phyloP scores from a whole-genome alignment of 2,797 vertebrate genomes.

The Diceros bicornis region DNA sequence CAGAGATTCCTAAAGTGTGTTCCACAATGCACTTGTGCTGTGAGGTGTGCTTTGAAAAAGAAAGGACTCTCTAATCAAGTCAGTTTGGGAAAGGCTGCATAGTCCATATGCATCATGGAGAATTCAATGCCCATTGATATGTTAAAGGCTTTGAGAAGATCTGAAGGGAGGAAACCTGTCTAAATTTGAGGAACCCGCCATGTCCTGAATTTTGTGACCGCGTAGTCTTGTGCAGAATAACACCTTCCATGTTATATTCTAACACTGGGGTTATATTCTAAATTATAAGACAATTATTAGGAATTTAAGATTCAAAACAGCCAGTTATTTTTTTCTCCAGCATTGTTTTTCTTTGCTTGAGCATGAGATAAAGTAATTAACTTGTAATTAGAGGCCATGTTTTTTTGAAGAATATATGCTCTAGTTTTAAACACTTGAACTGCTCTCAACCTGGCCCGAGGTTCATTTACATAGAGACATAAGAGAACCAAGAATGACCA shows the following conservation, averaged over 20 bases:
- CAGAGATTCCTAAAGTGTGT: not conserved
- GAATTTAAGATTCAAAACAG: not conserved
- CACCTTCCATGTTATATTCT: not conserved
- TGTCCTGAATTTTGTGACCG: not conserved
- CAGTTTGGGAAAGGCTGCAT: not conserved
- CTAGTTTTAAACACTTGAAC: conserved; percentile 7
- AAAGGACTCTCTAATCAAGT: not conserved
- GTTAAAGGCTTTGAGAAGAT: not conserved
- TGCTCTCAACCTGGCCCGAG: not conserved
- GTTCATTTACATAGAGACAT: not conserved
- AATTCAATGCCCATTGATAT: not conserved
- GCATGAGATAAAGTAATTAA: not conserved
- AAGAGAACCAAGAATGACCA: not conserved
- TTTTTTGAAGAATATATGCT: not conserved
- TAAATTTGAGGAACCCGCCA: not conserved
- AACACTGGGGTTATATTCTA: not conserved
- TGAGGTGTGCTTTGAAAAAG: not conserved
- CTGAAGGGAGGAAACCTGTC: not conserved
- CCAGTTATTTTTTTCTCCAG: not conserved
- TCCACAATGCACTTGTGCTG: not conserved
- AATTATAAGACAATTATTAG: not conserved
- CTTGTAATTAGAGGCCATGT: not conserved
- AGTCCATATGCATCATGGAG: fast-evolving
- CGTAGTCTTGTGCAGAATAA: not conserved
- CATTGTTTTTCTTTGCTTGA: not conserved